These are phyloP conservation scores for Austrolebias charrua DNA, from an alignment of 2,797 vertebrate genomes.

Conservation along the genomic window DNA sequence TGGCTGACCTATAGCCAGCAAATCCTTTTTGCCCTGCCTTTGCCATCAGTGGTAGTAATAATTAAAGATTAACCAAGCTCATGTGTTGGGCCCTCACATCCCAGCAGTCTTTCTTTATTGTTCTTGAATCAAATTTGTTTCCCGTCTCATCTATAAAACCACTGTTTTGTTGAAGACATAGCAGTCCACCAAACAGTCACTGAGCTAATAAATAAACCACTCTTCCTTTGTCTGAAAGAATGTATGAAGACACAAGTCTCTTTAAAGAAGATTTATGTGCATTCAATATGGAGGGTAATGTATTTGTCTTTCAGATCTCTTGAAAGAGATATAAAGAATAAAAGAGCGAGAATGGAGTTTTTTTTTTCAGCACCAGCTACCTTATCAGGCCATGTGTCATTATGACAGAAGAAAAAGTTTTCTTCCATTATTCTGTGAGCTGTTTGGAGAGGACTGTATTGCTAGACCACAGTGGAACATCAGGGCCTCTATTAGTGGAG, in stretches of 20 bases:
- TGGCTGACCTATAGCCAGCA: too few relatives aligned
- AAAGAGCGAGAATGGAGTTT: neutral
- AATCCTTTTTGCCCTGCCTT: too few relatives aligned
- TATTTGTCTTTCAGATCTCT: neutral
- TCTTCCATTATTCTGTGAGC: neutral
- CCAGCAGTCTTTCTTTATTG: too few relatives aligned
- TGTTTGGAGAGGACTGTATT: neutral
- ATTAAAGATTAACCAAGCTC: too few relatives aligned
- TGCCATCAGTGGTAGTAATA: too few relatives aligned
- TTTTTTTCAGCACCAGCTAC: neutral
- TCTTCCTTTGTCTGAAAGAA: neutral
- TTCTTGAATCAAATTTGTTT: too few relatives aligned
- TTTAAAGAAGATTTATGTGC: neutral
- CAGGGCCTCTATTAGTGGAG: too few relatives aligned
- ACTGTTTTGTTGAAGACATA: too few relatives aligned
- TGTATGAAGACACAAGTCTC: neutral
- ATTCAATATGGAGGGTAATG: neutral
- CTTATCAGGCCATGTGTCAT: neutral
- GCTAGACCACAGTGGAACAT: too few relatives aligned
- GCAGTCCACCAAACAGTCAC: too few relatives aligned
- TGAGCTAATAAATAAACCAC: neutral
- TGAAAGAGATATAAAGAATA: constrained; percentile 1
- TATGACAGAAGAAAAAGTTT: neutral
- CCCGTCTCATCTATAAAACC: too few relatives aligned
- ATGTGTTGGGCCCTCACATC: too few relatives aligned